Base-by-base conservation (phyloP, 2,797 vertebrate genomes). In the Triplophysa bombifrons region DNA sequence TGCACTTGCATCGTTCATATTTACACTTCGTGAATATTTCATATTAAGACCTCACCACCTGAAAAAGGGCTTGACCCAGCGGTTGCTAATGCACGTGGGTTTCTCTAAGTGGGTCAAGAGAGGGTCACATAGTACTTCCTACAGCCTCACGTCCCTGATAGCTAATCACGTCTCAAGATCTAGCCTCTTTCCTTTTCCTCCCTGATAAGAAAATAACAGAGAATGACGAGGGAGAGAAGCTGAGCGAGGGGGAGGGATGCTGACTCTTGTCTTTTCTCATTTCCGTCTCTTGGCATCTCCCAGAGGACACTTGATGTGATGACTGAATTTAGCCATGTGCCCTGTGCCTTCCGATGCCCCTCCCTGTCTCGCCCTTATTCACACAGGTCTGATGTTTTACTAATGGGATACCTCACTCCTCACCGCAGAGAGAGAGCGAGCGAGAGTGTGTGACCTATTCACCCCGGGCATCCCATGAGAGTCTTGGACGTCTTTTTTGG, bases 241-340 rank as follows among this genome's bases (percentile, higher is more conserved):
- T 4, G 38, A 30, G 19, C 11, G 53, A 4, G 25, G 30, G 17
- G 81, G 80, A 76, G 73, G 88, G 85, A 88, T 88, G 83, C 60
- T 88, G 89, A 90, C 84, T 86, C 76, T 73, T 22, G 75, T 74
- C 74, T 50, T 56, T 82, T 82, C 81, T 80, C 61, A 67, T 70
- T 81, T 83, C 74, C 82, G 83, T 87, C 87, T 81, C 41, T 9
- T 78, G 83, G 71, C 82, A 86, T 90, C 89, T 90, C 90, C 90
- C 84, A 64, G 72, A 90, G 89, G 82, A 41, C 61, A 41, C 86
- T 89, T 90, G 88, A 91, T 89, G 90, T 87, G 91, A 89, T 93
- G 92, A 93, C 91, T 92, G 91, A 92, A 91, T 93, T 92, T 88
- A 68, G 80, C 91, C 92, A 91, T 93, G 93, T 94, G 91, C 91